Conservation (phyloP, 1,140 invertebrate species). For the Drosophila malerkotliana region DNA sequence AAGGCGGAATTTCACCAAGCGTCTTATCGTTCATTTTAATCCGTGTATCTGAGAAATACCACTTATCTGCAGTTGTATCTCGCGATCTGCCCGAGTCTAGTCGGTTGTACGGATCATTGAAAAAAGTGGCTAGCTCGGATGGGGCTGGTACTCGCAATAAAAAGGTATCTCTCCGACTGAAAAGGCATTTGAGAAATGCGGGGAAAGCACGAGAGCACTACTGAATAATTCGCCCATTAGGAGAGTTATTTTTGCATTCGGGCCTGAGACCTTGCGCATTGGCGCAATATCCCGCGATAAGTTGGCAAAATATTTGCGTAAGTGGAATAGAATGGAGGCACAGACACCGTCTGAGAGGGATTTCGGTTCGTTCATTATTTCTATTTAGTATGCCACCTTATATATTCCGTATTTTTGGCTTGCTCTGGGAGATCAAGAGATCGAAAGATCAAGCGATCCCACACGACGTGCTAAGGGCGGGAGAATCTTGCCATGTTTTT, state of each 20-base stretch:
- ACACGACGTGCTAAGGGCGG: slow-evolving; percentile 33
- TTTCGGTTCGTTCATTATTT: slow-evolving; percentile 2
- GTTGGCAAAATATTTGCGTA: slow-evolving; percentile 75
- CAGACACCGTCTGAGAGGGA: slow-evolving; percentile 17
- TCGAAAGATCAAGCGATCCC: slow-evolving; percentile 9
- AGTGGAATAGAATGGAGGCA: slow-evolving; percentile 62
- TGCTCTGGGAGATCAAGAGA: not conserved
- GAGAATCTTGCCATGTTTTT: slow-evolving; percentile 33
- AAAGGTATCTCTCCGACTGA: not conserved
- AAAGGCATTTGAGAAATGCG: slow-evolving; percentile 35
- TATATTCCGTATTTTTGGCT: slow-evolving; percentile 29
- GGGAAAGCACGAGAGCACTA: slow-evolving; percentile 25
- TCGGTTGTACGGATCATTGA: not conserved
- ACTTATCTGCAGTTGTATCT: slow-evolving; percentile 26
- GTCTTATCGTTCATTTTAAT: slow-evolving; percentile 35
- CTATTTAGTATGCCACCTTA: not conserved
- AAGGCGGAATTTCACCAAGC: slow-evolving; percentile 2
- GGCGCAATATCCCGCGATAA: slow-evolving; percentile 70
- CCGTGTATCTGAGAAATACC: slow-evolving; percentile 24
- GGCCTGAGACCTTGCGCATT: slow-evolving; percentile 58
- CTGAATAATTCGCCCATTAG: slow-evolving; percentile 25
- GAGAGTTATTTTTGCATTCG: slow-evolving; percentile 48
- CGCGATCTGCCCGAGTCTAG: slow-evolving; percentile 34
- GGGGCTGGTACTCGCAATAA: not conserved
- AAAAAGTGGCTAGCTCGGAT: not conserved